Evolutionary conservation across 2,888 invertebrate genomes (phyloP).

Genomic region (Papilio protenor): DNA sequence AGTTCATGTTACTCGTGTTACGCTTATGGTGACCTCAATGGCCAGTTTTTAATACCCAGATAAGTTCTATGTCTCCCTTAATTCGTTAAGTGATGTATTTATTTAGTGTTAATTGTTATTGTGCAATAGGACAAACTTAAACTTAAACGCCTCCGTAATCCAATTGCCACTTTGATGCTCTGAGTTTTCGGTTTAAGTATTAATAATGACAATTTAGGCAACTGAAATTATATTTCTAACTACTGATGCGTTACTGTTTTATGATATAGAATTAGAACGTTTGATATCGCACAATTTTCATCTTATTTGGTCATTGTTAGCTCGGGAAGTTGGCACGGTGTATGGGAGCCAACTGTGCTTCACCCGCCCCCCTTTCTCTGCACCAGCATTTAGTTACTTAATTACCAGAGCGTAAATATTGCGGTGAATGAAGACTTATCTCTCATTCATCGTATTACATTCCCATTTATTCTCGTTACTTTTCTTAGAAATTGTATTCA

Average conservation of each 20-base stretch:
- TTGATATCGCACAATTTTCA: not conserved
- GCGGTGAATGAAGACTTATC: slow-evolving; percentile 39
- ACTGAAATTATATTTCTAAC: not conserved
- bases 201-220: not conserved
- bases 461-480: slow-evolving; percentile 10
- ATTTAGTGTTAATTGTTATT: not conserved
- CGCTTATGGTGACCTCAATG: not conserved
- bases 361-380: slow-evolving; percentile 37
- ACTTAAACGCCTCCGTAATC: not conserved
- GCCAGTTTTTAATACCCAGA: not conserved
- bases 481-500: slow-evolving; percentile 35
- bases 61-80: not conserved
- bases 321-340: not conserved
- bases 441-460: slow-evolving; percentile 35
- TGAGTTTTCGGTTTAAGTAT: not conserved
- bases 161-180: not conserved
- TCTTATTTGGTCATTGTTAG: slow-evolving; percentile 16
- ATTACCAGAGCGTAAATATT: slow-evolving; percentile 42
- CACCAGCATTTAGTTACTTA: slow-evolving; percentile 37
- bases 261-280: not conserved
- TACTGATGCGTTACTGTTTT: not conserved
- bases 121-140: not conserved
- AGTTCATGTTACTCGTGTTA: slow-evolving; percentile 36
- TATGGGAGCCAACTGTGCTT: slow-evolving; percentile 34
- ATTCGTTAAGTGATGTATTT: not conserved